Conservation (phyloP, 2,888 invertebrate species). For the Epirrita christyi region DNA sequence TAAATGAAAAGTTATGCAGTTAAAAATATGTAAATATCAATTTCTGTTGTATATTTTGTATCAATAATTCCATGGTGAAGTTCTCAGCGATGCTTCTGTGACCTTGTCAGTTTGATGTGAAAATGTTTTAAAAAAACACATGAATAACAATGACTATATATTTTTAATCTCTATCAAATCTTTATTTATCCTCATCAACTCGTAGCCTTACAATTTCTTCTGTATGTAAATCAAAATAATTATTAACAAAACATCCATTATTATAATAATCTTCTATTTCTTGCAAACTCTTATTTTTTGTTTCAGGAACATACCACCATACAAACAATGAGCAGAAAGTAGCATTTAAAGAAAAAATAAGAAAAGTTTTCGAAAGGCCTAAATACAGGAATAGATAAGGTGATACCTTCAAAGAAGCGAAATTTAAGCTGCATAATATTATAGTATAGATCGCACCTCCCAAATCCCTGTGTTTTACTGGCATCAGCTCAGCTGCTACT, state of each 20-base stretch:
- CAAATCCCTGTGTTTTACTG: slow-evolving; percentile 30
- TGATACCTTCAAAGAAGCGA: slow-evolving; percentile 22
- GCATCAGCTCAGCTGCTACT: slow-evolving; percentile 26
- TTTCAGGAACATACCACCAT: slow-evolving; percentile 29
- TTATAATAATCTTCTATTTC: slow-evolving; percentile 29
- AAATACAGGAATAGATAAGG: slow-evolving; percentile 28
- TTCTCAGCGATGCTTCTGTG: too few species aligned
- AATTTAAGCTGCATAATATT: slow-evolving; percentile 10
- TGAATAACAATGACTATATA: too few species aligned
- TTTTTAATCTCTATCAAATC: too few species aligned
- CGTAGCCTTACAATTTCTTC: neutral
- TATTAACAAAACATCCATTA: slow-evolving; percentile 6
- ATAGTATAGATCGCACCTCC: slow-evolving; percentile 26
- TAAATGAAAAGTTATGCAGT: too few species aligned
- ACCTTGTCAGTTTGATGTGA: too few species aligned
- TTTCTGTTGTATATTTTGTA: too few species aligned
- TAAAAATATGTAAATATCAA: too few species aligned
- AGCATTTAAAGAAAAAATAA: slow-evolving; percentile 19
- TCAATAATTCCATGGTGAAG: too few species aligned
- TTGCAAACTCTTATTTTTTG: slow-evolving; percentile 23
- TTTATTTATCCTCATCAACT: neutral
- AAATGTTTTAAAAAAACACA: too few species aligned
- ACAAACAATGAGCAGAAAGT: slow-evolving; percentile 11
- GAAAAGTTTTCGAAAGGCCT: slow-evolving; percentile 21
- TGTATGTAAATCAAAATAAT: neutral